Evolutionary conservation across 2,888 invertebrate genomes (phyloP).

Genomic region (Myathropa florea): DNA sequence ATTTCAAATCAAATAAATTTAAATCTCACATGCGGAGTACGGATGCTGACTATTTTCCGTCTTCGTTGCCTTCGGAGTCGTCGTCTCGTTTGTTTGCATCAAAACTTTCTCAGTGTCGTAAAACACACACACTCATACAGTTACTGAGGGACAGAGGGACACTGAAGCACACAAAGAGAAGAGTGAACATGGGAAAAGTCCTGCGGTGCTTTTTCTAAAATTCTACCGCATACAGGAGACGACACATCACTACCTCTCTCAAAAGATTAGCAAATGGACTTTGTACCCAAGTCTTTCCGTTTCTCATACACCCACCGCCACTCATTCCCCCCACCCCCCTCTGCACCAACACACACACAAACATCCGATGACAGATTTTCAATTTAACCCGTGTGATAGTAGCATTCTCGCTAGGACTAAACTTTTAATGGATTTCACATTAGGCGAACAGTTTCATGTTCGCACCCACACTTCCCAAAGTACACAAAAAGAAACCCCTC

Average conservation of each 20-base stretch:
- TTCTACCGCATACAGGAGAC: constrained; percentile 40
- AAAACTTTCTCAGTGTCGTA: constrained; percentile 47
- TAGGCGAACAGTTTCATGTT: constrained; percentile 67
- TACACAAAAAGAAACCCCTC: background rate
- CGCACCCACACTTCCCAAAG: constrained; percentile 33
- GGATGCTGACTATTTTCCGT: background rate
- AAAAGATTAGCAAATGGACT: constrained; percentile 69
- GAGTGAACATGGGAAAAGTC: constrained; percentile 7
- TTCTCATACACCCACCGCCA: background rate
- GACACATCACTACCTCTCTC: constrained; percentile 38
- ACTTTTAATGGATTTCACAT: constrained; percentile 71
- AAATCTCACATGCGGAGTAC: constrained; percentile 53
- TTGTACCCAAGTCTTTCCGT: constrained; percentile 28
- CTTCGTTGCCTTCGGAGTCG: constrained; percentile 9
- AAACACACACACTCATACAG: background rate
- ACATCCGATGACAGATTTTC: constrained; percentile 67
- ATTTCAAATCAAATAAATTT: constrained; percentile 70
- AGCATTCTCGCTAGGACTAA: constrained; percentile 56
- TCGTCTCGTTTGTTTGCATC: constrained; percentile 53
- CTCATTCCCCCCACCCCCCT: background rate
- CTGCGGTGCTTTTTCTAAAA: constrained; percentile 37
- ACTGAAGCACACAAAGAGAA: constrained; percentile 23
- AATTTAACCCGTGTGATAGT: constrained; percentile 66
- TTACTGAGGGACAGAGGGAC: no score
- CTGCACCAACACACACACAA: constrained; percentile 12